These are phyloP conservation scores for Oryzias curvinotus DNA, from an alignment of 2,113 vertebrate species.

Conservation along the genomic window DNA sequence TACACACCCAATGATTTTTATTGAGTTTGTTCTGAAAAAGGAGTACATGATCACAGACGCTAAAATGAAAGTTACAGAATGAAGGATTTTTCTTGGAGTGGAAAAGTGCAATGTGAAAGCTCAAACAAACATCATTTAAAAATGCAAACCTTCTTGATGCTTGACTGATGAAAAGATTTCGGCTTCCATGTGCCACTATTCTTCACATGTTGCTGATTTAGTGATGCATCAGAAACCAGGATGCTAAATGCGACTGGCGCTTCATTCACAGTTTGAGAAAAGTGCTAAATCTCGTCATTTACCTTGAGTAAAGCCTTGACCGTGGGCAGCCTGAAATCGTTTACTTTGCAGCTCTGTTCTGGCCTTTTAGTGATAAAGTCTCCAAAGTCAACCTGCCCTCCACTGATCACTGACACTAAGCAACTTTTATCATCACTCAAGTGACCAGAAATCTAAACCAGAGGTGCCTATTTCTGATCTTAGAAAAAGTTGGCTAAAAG, in stretches of 20 bases:
- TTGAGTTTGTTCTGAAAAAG: no score
- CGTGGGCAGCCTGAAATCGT: slow-evolving; percentile 31
- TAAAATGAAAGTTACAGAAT: no score
- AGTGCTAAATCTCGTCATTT: slow-evolving; percentile 36
- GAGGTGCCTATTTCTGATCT: slow-evolving; percentile 30
- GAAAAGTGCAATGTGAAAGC: neutral
- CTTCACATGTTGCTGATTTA: slow-evolving; percentile 23
- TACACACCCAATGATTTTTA: no score
- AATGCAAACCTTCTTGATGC: neutral
- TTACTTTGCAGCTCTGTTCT: slow-evolving; percentile 36
- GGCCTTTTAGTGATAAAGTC: slow-evolving; percentile 57
- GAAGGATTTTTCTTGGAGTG: slow-evolving; percentile 31
- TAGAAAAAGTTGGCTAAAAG: slow-evolving; percentile 50
- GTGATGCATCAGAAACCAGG: slow-evolving; percentile 24
- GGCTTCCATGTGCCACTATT: slow-evolving; percentile 3
- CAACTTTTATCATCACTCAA: slow-evolving; percentile 58
- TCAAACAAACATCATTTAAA: slow-evolving; percentile 10
- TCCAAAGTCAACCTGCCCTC: slow-evolving; percentile 50
- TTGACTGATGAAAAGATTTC: neutral
- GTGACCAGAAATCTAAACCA: slow-evolving; percentile 48
- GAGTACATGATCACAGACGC: no score
- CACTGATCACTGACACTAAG: slow-evolving; percentile 58
- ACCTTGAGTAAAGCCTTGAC: slow-evolving; percentile 25
- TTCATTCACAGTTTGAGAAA: slow-evolving; percentile 18
- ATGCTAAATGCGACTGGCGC: slow-evolving; percentile 7